phyloP scores from a whole-genome alignment of 2,888 invertebrate genomes.

The Formica aserva region DNA sequence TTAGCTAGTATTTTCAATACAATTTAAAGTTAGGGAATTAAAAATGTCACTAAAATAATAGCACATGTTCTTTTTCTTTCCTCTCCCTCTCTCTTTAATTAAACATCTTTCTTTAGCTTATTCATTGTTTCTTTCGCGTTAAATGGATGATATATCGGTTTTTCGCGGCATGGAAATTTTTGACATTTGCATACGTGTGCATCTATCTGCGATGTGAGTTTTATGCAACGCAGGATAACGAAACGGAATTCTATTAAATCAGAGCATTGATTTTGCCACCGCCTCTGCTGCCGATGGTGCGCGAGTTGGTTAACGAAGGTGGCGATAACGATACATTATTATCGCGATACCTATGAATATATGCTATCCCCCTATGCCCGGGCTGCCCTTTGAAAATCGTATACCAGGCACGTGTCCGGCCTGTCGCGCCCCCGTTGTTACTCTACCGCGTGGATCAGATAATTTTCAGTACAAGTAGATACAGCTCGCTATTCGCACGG shows the following conservation, averaged over 20 bases:
- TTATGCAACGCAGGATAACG: slow-evolving; percentile 39
- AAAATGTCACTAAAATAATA: not conserved
- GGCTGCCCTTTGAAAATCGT: slow-evolving; percentile 71
- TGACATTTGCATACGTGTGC: not conserved
- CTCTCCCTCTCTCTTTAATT: not conserved
- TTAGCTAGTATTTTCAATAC: not conserved
- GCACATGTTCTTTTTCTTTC: not conserved
- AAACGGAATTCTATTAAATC: slow-evolving; percentile 50
- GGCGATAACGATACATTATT: slow-evolving; percentile 73
- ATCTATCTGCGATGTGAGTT: slow-evolving; percentile 1
- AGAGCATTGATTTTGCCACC: slow-evolving; percentile 46
- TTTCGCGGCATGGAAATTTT: slow-evolving; percentile 14
- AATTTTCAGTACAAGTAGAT: slow-evolving; percentile 72
- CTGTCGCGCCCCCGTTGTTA: slow-evolving; percentile 76
- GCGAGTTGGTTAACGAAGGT: slow-evolving; percentile 72
- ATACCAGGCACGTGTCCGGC: slow-evolving; percentile 72
- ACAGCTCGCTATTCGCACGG: slow-evolving; percentile 45
- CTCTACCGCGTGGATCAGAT: slow-evolving; percentile 71
- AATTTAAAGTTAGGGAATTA: slow-evolving; percentile 1
- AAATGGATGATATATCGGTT: not conserved
- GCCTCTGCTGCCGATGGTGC: slow-evolving; percentile 56
- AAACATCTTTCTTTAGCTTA: slow-evolving; percentile 11
- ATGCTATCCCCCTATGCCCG: slow-evolving; percentile 59
- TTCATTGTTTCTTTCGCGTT: slow-evolving; percentile 20
- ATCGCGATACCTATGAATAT: slow-evolving; percentile 67